Conservation (phyloP, 53 echinoderm and acorn worm species). For the Pentamera pediparva region DNA sequence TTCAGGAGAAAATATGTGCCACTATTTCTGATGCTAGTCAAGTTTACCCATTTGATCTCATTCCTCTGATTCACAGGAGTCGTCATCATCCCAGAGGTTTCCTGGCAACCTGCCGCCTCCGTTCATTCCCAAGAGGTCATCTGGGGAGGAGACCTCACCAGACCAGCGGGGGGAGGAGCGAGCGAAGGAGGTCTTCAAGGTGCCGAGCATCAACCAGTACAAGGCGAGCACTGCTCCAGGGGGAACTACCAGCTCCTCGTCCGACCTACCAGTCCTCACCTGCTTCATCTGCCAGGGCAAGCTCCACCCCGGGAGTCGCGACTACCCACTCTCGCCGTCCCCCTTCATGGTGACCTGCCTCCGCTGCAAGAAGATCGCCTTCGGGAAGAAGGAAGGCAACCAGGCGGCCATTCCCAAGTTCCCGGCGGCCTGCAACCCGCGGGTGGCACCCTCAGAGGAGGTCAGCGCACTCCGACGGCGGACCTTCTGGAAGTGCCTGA, state of each 20-base stretch:
- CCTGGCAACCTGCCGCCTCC: slow-evolving; percentile 12
- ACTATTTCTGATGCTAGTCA: too few relatives aligned
- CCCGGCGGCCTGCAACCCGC: slow-evolving; percentile 66
- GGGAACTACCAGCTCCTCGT: slow-evolving; percentile 25
- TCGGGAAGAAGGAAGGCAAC: slow-evolving; percentile 48
- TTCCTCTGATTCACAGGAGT: too few relatives aligned
- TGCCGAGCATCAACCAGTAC: slow-evolving; percentile 82
- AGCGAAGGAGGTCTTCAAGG: slow-evolving; percentile 49
- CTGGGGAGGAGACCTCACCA: background rate
- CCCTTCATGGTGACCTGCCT: slow-evolving; percentile 67
- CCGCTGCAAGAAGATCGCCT: slow-evolving; percentile 69
- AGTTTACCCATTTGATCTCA: too few relatives aligned
- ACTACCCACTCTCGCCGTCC: slow-evolving; percentile 48
- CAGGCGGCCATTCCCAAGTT: slow-evolving; percentile 76
- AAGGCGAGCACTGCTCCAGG: slow-evolving; percentile 64
- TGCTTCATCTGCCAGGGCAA: slow-evolving; percentile 81
- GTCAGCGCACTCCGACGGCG: slow-evolving; percentile 5
- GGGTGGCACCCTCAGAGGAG: slow-evolving; percentile 48
- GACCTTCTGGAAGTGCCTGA: slow-evolving; percentile 30
- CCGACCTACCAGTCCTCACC: background rate
- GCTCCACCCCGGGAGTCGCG: slow-evolving; percentile 62
- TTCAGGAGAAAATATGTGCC: too few relatives aligned
- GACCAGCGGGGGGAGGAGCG: background rate
- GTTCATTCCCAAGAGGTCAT: slow-evolving; percentile 7
- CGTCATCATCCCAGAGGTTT: slow-evolving; percentile 1